Conservation (phyloP, 2,888 invertebrate species). For the Eudasyphora cyanicolor region DNA sequence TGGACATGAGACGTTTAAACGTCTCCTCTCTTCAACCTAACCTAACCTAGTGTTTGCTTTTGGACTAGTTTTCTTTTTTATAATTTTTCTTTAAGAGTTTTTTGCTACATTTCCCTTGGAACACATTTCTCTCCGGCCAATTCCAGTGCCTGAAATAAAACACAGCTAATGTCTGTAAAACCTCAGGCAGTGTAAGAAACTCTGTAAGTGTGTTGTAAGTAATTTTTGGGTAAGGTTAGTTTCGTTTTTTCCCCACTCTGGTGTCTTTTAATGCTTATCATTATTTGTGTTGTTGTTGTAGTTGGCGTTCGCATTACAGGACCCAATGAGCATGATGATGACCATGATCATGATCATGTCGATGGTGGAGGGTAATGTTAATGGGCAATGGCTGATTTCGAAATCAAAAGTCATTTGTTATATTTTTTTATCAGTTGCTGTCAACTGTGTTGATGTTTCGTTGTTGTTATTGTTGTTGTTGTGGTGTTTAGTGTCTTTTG, state of each 20-base stretch:
- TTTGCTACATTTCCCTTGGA: background rate
- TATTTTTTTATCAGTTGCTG: too few species aligned
- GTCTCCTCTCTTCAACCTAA: too few species aligned
- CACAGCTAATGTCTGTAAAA: too few species aligned
- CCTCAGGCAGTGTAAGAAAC: too few species aligned
- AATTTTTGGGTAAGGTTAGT: conserved; percentile 22
- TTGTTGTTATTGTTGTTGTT: conserved; percentile 11
- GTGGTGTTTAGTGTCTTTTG: background rate
- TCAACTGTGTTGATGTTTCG: background rate
- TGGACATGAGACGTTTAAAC: too few species aligned
- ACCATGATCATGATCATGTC: background rate
- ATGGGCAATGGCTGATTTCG: conserved; percentile 14
- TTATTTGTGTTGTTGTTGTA: background rate
- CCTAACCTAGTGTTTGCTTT: too few species aligned
- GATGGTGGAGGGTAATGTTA: background rate
- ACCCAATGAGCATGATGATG: background rate
- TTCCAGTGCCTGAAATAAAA: too few species aligned
- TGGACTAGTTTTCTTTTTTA: too few species aligned
- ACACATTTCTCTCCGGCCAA: too few species aligned
- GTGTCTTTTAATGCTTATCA: too few species aligned
- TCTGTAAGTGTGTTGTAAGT: background rate
- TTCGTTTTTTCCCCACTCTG: conserved; percentile 4
- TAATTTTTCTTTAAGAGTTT: too few species aligned
- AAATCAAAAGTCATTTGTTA: conserved; percentile 59
- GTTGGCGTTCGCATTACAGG: background rate